A percentile compares a stretch with the other conserved stretches of the same genome.
Conservation (phyloP, 2,888 invertebrate genomes). For the Metellina segmentata region DNA sequence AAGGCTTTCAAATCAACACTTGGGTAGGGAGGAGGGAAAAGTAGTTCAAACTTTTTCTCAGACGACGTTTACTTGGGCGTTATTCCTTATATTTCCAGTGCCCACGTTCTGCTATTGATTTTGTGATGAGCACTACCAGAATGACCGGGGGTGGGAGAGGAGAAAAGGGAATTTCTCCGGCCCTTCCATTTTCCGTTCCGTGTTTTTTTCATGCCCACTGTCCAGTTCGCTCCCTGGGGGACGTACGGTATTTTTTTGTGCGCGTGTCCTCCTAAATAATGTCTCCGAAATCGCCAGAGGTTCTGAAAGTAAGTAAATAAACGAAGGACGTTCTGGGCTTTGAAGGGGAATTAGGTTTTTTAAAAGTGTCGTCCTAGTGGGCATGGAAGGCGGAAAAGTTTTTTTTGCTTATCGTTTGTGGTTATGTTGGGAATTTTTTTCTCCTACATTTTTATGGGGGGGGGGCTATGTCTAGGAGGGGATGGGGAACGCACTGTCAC, state of each 20-base stretch:
- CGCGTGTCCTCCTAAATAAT: constrained; percentile 13
- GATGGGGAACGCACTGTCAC: no score
- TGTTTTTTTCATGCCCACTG: constrained; percentile 1
- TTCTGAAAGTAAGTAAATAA: constrained; percentile 23
- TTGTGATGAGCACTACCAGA: constrained; percentile 34
- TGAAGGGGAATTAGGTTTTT: constrained; percentile 3
- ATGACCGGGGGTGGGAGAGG: not conserved
- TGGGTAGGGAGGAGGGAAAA: not conserved
- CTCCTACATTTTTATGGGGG: no score
- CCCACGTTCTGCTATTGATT: constrained; percentile 10
- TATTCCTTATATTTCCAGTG: not conserved
- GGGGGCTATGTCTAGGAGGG: no score
- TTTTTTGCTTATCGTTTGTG: no score
- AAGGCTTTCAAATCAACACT: not conserved
- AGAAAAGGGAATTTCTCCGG: constrained; percentile 19
- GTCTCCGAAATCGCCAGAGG: constrained; percentile 40
- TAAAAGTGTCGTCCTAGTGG: no score
- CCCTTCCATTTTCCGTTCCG: constrained; percentile 18
- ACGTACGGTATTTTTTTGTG: not conserved
- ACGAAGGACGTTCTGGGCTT: not conserved
- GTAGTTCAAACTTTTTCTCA: not conserved
- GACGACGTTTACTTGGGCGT: not conserved
- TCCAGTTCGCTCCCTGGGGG: not conserved
- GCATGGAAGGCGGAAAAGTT: no score
- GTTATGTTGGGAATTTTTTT: no score